Evolutionary conservation across 2,888 invertebrate genomes (phyloP), one percentile per base, ranked within the genome.

Genomic region (Exephanes ischioxanthus): DNA sequence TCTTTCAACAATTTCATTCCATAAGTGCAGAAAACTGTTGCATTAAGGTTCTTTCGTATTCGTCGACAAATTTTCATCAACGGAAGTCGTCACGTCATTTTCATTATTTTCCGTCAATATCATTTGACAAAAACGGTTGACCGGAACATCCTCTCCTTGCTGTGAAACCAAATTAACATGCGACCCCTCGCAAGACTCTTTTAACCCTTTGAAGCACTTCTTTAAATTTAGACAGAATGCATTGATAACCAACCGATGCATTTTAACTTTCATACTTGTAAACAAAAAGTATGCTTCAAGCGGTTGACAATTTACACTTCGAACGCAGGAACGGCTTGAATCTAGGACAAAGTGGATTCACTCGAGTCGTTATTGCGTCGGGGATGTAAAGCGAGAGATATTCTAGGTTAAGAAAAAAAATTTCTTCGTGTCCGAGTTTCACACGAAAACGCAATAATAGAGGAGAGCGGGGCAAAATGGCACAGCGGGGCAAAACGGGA

Each of bases 401-500:
- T 33, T 33, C 63, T 63, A 11, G 63, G 63, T 30, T 37, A 33
- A 33, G 37, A 58, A 58, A 26, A 26, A 19, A 70, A 48, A 51
- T 30, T 45, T 22, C 5, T 16, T 7, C 70, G 26, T 22, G 48
- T 33, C 5, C 58, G 30, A 26, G 58, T 48, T 14, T 71, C 70
- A 16, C 48, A 51, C 33, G 61, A 70, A 51, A 63, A 61, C 22
- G 53, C 45, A 61, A 48, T 71, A 37, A 22, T 51, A n/a, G n/a
- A n/a, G n/a, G n/a, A n/a, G n/a, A n/a, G n/a, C n/a, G n/a, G n/a
- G n/a, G n/a, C n/a, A n/a, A n/a, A n/a, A n/a, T n/a, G n/a, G n/a
- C n/a, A n/a, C n/a, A n/a, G n/a, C n/a, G n/a, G n/a, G n/a, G n/a
- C n/a, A n/a, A n/a, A n/a, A n/a, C n/a, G n/a, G n/a, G n/a, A n/a